A percentile compares a stretch with the other conserved stretches of the same genome.
phyloP scores from a whole-genome alignment of 1,140 invertebrate species.

The Trigoniulus corallinus region DNA sequence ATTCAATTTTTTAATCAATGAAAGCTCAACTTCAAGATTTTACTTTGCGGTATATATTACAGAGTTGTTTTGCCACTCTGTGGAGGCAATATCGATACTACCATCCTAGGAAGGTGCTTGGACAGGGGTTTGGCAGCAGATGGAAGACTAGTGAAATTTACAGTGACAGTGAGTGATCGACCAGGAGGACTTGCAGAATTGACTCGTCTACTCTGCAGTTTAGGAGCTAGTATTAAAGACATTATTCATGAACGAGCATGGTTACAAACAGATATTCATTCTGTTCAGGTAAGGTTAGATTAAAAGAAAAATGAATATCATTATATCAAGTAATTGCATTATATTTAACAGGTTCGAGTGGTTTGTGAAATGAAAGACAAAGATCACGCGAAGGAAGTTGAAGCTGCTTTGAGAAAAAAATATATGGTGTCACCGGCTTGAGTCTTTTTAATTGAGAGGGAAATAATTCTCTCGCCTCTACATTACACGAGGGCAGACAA shows the following conservation, averaged over 20 bases:
- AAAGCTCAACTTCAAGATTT: too few species aligned
- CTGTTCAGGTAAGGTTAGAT: slow-evolving; percentile 36
- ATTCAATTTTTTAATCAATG: too few species aligned
- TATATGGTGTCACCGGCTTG: too few species aligned
- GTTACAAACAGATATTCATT: slow-evolving; percentile 72
- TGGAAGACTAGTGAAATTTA: slow-evolving; percentile 68
- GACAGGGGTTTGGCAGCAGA: slow-evolving; percentile 78
- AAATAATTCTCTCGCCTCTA: too few species aligned
- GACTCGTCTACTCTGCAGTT: slow-evolving; percentile 48
- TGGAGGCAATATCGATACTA: slow-evolving; percentile 88
- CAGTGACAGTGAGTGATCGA: slow-evolving; percentile 66
- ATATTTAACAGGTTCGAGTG: slow-evolving; percentile 45
- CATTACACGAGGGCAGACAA: too few species aligned
- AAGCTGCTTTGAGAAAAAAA: slow-evolving; percentile 31
- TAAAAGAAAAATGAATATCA: neutral
- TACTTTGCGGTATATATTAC: too few species aligned
- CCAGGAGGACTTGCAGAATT: slow-evolving; percentile 76
- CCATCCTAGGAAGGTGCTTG: slow-evolving; percentile 67
- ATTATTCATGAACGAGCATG: slow-evolving; percentile 87
- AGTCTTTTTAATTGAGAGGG: too few species aligned
- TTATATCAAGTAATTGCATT: neutral
- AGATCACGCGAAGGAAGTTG: slow-evolving; percentile 50
- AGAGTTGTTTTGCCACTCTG: slow-evolving; percentile 68
- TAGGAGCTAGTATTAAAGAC: slow-evolving; percentile 82
- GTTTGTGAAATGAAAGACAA: slow-evolving; percentile 68